Base-by-base conservation (phyloP, 2,797 vertebrate genomes). In the Takifugu rubripes region DNA sequence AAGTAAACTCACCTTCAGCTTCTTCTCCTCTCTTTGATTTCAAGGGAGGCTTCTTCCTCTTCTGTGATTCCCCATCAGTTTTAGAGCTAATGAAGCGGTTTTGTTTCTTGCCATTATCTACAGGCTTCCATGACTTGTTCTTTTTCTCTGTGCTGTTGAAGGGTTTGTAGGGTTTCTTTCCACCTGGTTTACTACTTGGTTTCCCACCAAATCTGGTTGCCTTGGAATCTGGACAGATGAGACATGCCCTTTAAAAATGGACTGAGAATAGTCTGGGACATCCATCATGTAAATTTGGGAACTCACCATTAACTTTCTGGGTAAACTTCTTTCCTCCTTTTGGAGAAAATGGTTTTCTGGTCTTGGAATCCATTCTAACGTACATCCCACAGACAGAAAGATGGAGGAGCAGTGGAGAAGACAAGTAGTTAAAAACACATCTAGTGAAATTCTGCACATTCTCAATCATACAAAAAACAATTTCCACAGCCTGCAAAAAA, bases 351-450 rank as follows among this genome's bases (percentile, higher is more conserved):
- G 15, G 6, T 46, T 89, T 90, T 66, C 79, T 84, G 15, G 84
- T 66, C 83, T 88, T 91, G 27, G 74, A 66, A 59, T 91, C 90
- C 90, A 92, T 93, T 14, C 65, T 87, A n/a, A n/a, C 0, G 5
- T 10, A 8, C 9, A 6, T 49, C 24, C 2, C 6, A 29, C 8
- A 26, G 7, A 53, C 9, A 49, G 24, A 29, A 6, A 51, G 2
- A 25, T 2, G 31, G 17, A 5, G 27, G 27, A 29, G 21, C 31
- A 33, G 9, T 33, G 48, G 5, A 46, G 0, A 2, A 0, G 11
- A 5, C 21, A 45, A 11, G 4, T 1, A 33, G n/a, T 55, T 62
- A 26, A 31, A 54, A 16, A 53, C 0, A 24, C 2, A 40, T 48
- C 3, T 25, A 1, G 43, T 25, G 2, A 58, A 6, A 64, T 14